Percentiles rank a stretch among this genome's conserved stretches.
phyloP scores from a whole-genome alignment of 2,113 vertebrate genomes.

The Phaethornis superciliosus region DNA sequence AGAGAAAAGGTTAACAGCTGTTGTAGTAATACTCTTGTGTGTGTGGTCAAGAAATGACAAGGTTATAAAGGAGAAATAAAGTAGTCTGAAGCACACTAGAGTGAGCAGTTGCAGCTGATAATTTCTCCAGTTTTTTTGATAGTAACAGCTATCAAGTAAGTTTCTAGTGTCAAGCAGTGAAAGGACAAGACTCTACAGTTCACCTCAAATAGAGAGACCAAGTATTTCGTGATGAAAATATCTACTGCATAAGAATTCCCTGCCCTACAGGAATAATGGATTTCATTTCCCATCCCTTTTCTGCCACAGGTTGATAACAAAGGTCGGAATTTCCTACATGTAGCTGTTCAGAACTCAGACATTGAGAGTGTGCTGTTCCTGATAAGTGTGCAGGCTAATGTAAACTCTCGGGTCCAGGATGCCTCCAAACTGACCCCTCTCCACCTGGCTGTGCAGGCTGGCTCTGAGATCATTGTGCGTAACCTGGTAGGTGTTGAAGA shows the following conservation, averaged over 20 bases:
- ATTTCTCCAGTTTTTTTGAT: not conserved
- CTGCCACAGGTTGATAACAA: conserved; percentile 92
- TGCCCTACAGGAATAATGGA: not conserved
- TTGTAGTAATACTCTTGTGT: not conserved
- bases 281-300: rapidly evolving
- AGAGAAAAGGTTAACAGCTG: too few species aligned
- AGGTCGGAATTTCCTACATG: conserved; percentile 95
- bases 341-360: conserved; percentile 94
- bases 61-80: not conserved
- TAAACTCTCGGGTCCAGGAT: conserved; percentile 96
- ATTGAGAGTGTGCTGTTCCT: conserved; percentile 98
- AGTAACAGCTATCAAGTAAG: not conserved
- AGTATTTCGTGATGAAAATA: not conserved
- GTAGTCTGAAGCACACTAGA: not conserved
- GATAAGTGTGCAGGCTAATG: conserved; percentile 96
- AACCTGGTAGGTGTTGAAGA: conserved; percentile 84
- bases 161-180: not conserved
- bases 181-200: not conserved
- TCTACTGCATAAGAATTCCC: not conserved
- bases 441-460: conserved; percentile 94
- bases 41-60: not conserved
- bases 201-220: not conserved
- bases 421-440: conserved; percentile 93
- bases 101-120: not conserved
- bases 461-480: conserved; percentile 97